Evolutionary conservation across 2,888 invertebrate species (phyloP).

Genomic region (Leptinotarsa rubiginosa): DNA sequence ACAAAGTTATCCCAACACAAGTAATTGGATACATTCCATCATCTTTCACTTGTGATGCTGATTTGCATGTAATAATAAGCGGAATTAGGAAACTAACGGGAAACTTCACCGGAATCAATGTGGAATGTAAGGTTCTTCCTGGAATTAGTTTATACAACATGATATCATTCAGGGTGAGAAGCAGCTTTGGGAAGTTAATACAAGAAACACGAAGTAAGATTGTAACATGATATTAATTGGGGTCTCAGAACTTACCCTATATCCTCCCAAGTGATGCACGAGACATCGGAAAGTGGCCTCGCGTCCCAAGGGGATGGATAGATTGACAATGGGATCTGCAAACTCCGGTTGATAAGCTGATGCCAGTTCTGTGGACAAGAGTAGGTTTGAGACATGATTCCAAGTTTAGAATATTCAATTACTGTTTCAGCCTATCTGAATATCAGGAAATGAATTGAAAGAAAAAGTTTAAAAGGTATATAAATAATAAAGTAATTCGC

Average conservation of each 20-base stretch:
- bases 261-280: constrained; percentile 88
- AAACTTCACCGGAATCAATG: constrained; percentile 24
- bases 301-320: constrained; percentile 85
- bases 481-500: too few relatives aligned
- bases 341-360: constrained; percentile 88
- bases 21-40: neutral
- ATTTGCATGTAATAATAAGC: constrained; percentile 3
- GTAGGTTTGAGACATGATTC: neutral
- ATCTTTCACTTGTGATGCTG: neutral
- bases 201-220: constrained; percentile 25
- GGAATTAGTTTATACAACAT: constrained; percentile 12
- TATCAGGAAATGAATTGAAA: neutral
- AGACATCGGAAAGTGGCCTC: constrained; percentile 90
- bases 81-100: constrained; percentile 13
- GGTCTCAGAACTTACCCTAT: constrained; percentile 76
- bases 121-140: constrained; percentile 8
- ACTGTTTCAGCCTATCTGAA: neutral
- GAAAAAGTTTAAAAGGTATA: too few relatives aligned
- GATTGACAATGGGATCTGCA: constrained; percentile 83
- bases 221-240: constrained; percentile 41
- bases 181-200: constrained; percentile 20
- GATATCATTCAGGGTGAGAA: constrained; percentile 19
- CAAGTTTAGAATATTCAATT: neutral
- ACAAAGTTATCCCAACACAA: neutral
- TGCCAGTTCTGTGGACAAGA: constrained; percentile 60